These are phyloP conservation scores for Benitochromis conjunctus DNA, from an alignment of 2,113 vertebrate genomes.

Conservation along the genomic window DNA sequence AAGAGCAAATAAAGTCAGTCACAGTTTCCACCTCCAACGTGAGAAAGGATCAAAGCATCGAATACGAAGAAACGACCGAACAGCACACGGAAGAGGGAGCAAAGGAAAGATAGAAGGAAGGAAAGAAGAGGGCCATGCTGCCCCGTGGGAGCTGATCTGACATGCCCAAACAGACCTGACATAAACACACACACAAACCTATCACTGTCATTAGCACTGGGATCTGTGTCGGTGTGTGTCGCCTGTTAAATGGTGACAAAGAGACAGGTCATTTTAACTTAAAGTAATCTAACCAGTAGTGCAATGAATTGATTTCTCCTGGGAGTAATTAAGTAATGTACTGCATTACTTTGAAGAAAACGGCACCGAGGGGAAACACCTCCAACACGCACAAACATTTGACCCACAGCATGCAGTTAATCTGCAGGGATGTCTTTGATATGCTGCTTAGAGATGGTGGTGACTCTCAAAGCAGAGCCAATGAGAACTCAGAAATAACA, in stretches of 20 bases:
- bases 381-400: neutral
- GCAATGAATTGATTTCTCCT: neutral
- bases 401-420: neutral
- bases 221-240: neutral
- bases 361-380: neutral
- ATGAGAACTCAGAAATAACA: no score
- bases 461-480: no score
- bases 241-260: neutral
- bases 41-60: neutral
- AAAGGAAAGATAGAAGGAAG: neutral
- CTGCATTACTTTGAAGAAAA: neutral
- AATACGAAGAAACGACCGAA: neutral
- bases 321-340: neutral
- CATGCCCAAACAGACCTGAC: slow-evolving; percentile 28
- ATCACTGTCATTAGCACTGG: neutral
- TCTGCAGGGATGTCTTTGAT: no score
- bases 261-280: neutral
- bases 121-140: neutral
- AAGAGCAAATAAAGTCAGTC: neutral
- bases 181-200: slow-evolving; percentile 20
- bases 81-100: neutral
- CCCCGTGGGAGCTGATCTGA: neutral
- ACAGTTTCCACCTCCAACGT: neutral
- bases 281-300: neutral
- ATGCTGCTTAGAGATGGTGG: no score